Evolutionary conservation across 2,888 invertebrate species (phyloP), one percentile per base, ranked within the genome.

Genomic region (Drosophila kuntzei): DNA sequence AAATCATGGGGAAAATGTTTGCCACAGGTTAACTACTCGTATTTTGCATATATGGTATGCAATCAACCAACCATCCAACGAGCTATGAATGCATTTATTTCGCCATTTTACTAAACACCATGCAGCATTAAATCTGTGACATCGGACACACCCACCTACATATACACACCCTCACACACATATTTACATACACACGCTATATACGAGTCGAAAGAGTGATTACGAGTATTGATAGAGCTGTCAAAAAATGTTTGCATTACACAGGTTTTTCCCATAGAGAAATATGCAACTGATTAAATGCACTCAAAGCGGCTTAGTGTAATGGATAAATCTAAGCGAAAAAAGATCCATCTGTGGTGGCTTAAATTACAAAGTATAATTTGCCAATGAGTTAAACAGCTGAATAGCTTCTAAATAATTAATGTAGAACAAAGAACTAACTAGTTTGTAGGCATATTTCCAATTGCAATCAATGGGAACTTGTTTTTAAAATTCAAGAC

Each of bases 251-350:
- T 76, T 70, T 76, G 62, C 44, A 62, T 73, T 72, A 46, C 70
- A 50, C 51, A 60, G 53, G 50, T 67, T 69, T 64, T 50, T 58
- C 20, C 20, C 3, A 12, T 47, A 7, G 7, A 29, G 47, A 58
- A 68, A 71, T 75, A 54, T 77, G 75, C 70, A 72, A 54, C 67
- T 86, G 88, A 81, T 84, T 88, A 73, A 80, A 70, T 67, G 70
- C 67, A 57, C 29, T 80, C 66, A 87, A 87, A 87, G 84, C 87
- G 74, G 84, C 89, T 85, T 85, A 89, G 71, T 71, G 72, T 79
- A 87, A 84, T 82, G 71, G 66, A 75, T 65, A 71, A 69, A 68
- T 68, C 64, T 69, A 66, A 71, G 47, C 43, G 49, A 39, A 59
- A 64, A 69, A 57, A 61, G 7, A 27, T 44, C 53, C 36, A 44